These are phyloP conservation scores for Caranx ignobilis DNA, from an alignment of 2,113 vertebrate species.

Conservation along the genomic window DNA sequence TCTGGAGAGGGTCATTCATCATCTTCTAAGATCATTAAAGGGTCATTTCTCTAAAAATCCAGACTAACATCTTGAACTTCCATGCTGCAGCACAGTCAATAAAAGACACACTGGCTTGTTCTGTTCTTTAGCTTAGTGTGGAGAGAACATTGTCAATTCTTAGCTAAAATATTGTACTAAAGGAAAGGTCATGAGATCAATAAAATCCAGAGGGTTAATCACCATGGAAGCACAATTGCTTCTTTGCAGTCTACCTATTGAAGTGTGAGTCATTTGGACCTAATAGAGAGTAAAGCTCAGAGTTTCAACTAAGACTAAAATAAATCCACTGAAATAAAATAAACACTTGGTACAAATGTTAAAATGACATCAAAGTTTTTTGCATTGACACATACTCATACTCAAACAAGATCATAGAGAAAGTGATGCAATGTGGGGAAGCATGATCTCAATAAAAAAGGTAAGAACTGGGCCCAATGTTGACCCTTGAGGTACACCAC, in stretches of 20 bases:
- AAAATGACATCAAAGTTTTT: not conserved
- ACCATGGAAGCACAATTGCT: not conserved
- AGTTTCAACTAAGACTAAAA: not conserved
- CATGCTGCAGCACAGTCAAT: not conserved
- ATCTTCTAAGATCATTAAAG: not conserved
- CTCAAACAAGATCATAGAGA: not conserved
- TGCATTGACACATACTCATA: not conserved
- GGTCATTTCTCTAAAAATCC: not conserved
- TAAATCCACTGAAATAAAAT: not conserved
- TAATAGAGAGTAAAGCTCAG: not conserved
- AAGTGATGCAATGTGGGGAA: not conserved
- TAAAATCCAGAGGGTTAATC: not conserved
- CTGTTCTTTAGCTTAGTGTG: not conserved
- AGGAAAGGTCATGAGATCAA: not conserved
- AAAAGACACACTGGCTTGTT: not conserved
- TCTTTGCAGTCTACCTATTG: not conserved
- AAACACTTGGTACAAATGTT: not conserved
- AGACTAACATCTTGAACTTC: not conserved
- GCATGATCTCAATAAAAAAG: not conserved
- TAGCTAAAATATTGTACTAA: not conserved
- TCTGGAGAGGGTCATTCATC: not conserved
- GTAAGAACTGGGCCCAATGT: not conserved
- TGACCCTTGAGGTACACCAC: not conserved
- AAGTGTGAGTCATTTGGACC: not conserved
- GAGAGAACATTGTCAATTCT: not conserved